phyloP scores from a whole-genome alignment of 1,140 invertebrate genomes.

The Lamellibrachia luymesi region DNA sequence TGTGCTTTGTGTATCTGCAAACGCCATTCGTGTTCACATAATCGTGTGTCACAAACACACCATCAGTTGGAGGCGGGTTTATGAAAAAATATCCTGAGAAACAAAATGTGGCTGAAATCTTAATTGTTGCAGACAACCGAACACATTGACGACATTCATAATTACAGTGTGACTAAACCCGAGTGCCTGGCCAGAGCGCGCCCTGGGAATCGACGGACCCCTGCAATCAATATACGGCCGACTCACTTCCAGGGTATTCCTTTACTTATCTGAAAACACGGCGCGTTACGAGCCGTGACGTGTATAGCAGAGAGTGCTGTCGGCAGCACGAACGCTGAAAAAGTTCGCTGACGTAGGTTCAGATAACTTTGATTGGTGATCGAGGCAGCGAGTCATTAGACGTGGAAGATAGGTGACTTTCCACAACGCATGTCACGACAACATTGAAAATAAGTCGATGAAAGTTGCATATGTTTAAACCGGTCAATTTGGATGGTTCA shows the following conservation, averaged over 20 bases:
- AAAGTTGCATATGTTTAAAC: background rate
- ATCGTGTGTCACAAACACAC: background rate
- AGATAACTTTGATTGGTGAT: background rate
- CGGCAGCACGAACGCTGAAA: background rate
- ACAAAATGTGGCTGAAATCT: background rate
- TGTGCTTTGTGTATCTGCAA: background rate
- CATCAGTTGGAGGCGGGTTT: background rate
- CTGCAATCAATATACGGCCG: background rate
- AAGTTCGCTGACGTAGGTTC: background rate
- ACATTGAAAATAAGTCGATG: background rate
- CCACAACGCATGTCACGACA: background rate
- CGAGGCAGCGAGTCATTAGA: background rate
- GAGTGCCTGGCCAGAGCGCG: background rate
- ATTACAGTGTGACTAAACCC: background rate
- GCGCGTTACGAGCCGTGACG: background rate
- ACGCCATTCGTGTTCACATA: background rate
- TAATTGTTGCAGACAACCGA: background rate
- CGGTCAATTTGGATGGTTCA: background rate
- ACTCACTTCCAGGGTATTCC: background rate
- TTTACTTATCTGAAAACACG: constrained; percentile 1
- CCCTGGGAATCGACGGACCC: background rate
- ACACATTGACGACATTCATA: background rate
- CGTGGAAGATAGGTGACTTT: background rate
- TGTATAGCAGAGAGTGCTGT: background rate
- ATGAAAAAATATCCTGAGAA: background rate